Evolutionary conservation across 2,888 invertebrate genomes (phyloP).

Genomic region (Mesochorus sp.): DNA sequence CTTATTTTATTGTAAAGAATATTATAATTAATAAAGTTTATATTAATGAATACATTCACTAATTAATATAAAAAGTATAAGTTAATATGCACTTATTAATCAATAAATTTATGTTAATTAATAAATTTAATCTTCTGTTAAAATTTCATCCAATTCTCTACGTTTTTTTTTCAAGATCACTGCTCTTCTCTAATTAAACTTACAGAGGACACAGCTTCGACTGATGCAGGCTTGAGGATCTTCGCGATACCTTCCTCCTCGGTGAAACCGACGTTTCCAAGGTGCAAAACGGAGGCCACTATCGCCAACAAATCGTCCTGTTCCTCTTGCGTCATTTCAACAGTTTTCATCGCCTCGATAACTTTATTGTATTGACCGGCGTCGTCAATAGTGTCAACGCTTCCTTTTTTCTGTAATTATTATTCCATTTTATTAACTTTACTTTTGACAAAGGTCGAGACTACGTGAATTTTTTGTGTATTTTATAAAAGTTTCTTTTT

Average conservation of each 20-base stretch:
- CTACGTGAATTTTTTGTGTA: background rate
- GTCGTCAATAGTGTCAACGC: conserved; percentile 84
- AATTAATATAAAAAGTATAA: too few relatives aligned
- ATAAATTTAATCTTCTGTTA: too few relatives aligned
- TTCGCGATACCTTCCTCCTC: conserved; percentile 88
- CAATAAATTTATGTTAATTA: too few relatives aligned
- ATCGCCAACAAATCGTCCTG: conserved; percentile 91
- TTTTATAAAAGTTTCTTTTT: background rate
- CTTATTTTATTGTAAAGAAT: too few relatives aligned
- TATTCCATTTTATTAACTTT: background rate
- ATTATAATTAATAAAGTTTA: too few relatives aligned
- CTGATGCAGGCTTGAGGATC: conserved; percentile 86
- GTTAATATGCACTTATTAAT: too few relatives aligned
- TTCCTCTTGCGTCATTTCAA: conserved; percentile 89
- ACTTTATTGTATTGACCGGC: conserved; percentile 87
- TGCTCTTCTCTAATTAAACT: conserved; percentile 69
- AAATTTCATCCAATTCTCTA: too few relatives aligned
- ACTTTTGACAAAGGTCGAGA: background rate
- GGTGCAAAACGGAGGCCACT: conserved; percentile 92
- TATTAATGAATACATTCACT: too few relatives aligned
- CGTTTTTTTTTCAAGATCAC: background rate
- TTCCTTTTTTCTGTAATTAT: conserved; percentile 81
- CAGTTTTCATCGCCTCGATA: conserved; percentile 89
- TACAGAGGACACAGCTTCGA: conserved; percentile 88
- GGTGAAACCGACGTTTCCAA: conserved; percentile 93